Evolutionary conservation across 2,797 vertebrate species (phyloP).

Genomic region (Darevskia mixta): DNA sequence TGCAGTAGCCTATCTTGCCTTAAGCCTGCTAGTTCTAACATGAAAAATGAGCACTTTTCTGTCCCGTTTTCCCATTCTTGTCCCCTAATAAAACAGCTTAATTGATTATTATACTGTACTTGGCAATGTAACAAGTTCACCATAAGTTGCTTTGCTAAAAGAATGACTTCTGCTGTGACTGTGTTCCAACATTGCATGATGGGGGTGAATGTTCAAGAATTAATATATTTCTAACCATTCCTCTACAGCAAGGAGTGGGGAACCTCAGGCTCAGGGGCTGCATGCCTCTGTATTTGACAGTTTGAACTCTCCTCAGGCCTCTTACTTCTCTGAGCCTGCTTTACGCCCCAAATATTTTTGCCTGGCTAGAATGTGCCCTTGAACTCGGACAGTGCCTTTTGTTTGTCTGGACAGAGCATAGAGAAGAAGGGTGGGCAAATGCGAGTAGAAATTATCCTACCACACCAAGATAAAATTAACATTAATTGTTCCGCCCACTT

Average conservation of each 20-base stretch:
- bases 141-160: background rate
- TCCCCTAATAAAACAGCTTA: background rate
- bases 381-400: no score
- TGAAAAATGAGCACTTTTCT: background rate
- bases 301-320: no score
- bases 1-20: background rate
- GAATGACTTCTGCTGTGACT: background rate
- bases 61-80: background rate
- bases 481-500: no score
- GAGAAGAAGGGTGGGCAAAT: no score
- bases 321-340: no score
- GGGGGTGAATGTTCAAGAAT: background rate
- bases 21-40: background rate
- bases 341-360: no score
- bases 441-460: no score
- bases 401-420: no score
- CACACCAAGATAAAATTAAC: no score
- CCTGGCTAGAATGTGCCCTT: no score
- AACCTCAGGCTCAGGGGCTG: no score
- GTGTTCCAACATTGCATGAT: background rate
- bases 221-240: background rate
- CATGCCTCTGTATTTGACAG: background rate
- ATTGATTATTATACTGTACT: background rate
- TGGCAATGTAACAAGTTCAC: background rate
- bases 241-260: no score